Conservation (phyloP, 2,113 vertebrate species). For the Lampris incognitus region DNA sequence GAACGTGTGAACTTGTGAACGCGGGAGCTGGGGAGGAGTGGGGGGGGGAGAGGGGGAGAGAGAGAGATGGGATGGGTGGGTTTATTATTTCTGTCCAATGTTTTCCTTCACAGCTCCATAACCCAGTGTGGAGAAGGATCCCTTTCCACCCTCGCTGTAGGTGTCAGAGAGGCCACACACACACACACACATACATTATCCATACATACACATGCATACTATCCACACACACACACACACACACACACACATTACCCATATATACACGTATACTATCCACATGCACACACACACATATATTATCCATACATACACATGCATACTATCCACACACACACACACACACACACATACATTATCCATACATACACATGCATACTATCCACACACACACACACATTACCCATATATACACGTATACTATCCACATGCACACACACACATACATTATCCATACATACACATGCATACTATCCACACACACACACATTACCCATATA, state of each 20-base stretch:
- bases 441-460: background rate
- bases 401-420: too few species aligned
- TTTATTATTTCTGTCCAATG: conserved; percentile 76
- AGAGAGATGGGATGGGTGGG: conserved; percentile 42
- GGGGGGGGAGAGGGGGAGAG: background rate
- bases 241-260: conserved; percentile 22
- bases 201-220: conserved; percentile 28
- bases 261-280: conserved; percentile 16
- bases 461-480: too few species aligned
- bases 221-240: conserved; percentile 8
- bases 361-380: too few species aligned
- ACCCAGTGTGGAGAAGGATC: conserved; percentile 67
- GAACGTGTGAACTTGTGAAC: conserved; percentile 69
- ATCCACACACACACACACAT: background rate
- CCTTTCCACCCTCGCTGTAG: conserved; percentile 66
- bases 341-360: background rate
- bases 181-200: conserved; percentile 32
- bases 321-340: too few species aligned
- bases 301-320: too few species aligned
- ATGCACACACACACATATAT: background rate
- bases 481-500: too few species aligned
- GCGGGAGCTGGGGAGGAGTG: conserved; percentile 38
- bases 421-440: background rate
- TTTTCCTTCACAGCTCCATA: conserved; percentile 80
- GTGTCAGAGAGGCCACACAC: conserved; percentile 74